phyloP scores from a whole-genome alignment of 2,888 invertebrate species.

The Pemphredon lugubris region DNA sequence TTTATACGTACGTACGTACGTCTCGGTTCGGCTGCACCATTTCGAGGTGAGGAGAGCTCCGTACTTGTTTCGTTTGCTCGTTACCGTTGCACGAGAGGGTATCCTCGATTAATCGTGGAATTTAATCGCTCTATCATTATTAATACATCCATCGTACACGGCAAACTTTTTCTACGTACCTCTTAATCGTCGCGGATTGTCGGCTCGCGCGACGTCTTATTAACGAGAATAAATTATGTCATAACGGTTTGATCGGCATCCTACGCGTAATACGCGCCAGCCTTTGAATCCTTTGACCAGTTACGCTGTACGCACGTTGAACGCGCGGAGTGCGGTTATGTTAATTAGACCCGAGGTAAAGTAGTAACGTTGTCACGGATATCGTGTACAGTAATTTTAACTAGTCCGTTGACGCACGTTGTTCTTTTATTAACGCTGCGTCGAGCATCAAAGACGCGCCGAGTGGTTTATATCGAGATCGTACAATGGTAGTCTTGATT shows the following conservation, averaged over 20 bases:
- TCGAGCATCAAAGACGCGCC: no score
- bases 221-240: conserved; percentile 58
- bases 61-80: conserved; percentile 31
- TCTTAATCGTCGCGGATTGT: conserved; percentile 11
- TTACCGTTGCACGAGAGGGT: conserved; percentile 39
- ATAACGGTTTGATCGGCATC: conserved; percentile 57
- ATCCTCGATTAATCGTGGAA: conserved; percentile 36
- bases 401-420: conserved; percentile 5
- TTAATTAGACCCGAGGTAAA: conserved; percentile 28
- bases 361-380: conserved; percentile 10
- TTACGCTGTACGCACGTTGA: no score
- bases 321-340: conserved; percentile 29
- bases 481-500: no score
- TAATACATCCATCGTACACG: conserved; percentile 8
- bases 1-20: no score
- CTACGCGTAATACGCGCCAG: conserved; percentile 15
- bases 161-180: neutral
- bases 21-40: conserved; percentile 37
- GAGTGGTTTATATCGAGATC: no score
- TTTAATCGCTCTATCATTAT: conserved; percentile 19
- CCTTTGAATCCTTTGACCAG: conserved; percentile 13
- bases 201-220: conserved; percentile 20
- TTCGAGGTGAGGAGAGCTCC: conserved; percentile 24
- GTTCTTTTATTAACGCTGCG: neutral
- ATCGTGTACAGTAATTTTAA: conserved; percentile 21